Evolutionary conservation across 2,113 vertebrate genomes (phyloP), one percentile per base, ranked within the genome.

Genomic region (Scomber scombrus): DNA sequence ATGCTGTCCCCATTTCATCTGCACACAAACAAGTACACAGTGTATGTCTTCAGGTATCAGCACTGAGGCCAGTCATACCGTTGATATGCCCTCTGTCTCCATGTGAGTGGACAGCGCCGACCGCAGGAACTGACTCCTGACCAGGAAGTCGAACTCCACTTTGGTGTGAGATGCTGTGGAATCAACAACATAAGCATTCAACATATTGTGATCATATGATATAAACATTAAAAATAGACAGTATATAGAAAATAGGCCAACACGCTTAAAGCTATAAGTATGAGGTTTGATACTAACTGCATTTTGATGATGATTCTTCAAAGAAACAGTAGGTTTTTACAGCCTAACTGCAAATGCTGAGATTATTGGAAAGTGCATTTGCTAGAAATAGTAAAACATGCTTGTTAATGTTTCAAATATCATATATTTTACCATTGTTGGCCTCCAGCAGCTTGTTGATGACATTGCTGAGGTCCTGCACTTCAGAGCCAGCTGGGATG

Each of bases 121-220:
- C 57, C 97, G 97, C 75, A 99, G 92, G 93, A 99, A 99, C 91
- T 98, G 97, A 50, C 96, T 96, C 87, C 93, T 95, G 93, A 99
- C 95, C 91, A 99, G 96, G 93, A 99, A 99, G 93, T 99, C 98
- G 76, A 99, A 99, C 57, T 99, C 98, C 93, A 99, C 97, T 88
- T 96, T 95, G 81, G 94, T 96, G 91, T 99, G 97, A 82, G 95
- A 94, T n/a, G 56, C 98, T 99, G 91, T 9, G 71, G 86, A 57
- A 69, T 74, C 6, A 78, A 47, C 6, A 62, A 40, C 16, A 56
- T 1, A 16, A 8, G 11, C 3, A 58, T 16, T 65, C 26, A 51
- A 52, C 2, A 19, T 29, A 16, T 40, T 40, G 34, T 40, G 34
- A 10, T 2, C 34, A 40, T 9, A 9, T 40, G 34, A 7, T 40